Evolutionary conservation across 2,797 vertebrate genomes (phyloP), one percentile per base, ranked within the genome.

Genomic region (Mormyrus proboscirostris): DNA sequence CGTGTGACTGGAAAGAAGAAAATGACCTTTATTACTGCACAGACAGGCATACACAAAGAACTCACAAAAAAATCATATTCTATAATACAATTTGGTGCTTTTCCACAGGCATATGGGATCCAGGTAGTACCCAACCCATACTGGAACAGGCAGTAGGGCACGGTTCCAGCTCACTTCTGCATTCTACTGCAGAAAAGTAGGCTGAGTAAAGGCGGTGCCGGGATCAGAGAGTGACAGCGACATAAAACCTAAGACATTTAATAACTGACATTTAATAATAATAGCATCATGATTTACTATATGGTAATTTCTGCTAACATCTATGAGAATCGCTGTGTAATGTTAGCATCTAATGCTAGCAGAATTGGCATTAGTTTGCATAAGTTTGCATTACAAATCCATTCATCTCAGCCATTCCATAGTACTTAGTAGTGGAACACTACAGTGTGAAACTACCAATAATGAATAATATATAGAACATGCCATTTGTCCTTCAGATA

Each of bases 1-100:
- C 91, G 98, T 97, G 94, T 99, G 98, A 96, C 98, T 99, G 96
- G 90, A 47, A 94, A 69, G 92, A 90, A 29, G 29, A 25, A 85
- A 22, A 85, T 4, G 0, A 44, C 19, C 33, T 44, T 79, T 44
- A 38, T 73, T 38, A 84, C 19, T n/a, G 47, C 10, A 41, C 3
- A 79, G 2, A 79, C 16, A 44, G 14, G 19, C 19, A 79, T 5
- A 41, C 59, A 65, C 65, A 33, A 69, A 69, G 65, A 69, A 25
- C 25, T 69, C 4, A 33, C 29, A 73, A 38, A 14, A 14, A 73
- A 73, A 16, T 73, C 65, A 73, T 33, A 14, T 33, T 14, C 62
- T 33, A 29, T 33, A 38, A 33, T 29, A 73, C 33, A 69, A 12
- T 33, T 12, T 73, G 29, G 29, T 33, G 25, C 25, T 69, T 69